Conservation (phyloP, 1,140 invertebrate genomes). For the Pogonus chalceus region DNA sequence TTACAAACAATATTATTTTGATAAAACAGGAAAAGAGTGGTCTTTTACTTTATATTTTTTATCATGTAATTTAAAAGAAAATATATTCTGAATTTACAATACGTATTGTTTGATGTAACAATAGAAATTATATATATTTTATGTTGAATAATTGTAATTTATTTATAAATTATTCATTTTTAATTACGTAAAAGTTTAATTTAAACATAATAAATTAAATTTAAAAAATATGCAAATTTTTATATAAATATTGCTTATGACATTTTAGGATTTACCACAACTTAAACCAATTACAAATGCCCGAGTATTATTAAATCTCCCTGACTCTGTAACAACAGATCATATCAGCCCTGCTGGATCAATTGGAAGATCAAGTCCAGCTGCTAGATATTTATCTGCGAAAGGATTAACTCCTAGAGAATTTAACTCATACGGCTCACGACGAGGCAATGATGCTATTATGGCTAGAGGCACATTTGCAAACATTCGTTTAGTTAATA, state of each 20-base stretch:
- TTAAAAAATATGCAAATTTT: neutral
- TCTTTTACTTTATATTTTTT: no score
- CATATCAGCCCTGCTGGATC: constrained; percentile 98
- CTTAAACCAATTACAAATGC: constrained; percentile 52
- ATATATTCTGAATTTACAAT: no score
- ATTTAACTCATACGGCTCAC: constrained; percentile 96
- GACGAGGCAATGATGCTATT: constrained; percentile 91
- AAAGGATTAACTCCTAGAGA: constrained; percentile 79
- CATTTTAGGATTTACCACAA: constrained; percentile 46
- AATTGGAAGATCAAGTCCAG: constrained; percentile 88
- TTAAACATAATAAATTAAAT: no score
- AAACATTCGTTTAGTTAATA: constrained; percentile 94
- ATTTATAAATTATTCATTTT: no score
- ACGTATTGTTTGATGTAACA: no score
- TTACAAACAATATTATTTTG: no score
- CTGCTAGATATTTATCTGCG: constrained; percentile 74
- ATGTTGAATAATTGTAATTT: no score
- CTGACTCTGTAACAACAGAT: constrained; percentile 95
- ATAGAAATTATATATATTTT: no score
- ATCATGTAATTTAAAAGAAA: no score
- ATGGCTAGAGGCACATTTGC: constrained; percentile 98
- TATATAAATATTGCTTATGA: constrained; percentile 4
- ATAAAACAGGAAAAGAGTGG: no score
- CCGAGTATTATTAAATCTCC: constrained; percentile 73
- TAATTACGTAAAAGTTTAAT: no score